These are phyloP conservation scores for Phytoseiulus persimilis DNA, from an alignment of 2,888 invertebrate species.

Conservation along the genomic window DNA sequence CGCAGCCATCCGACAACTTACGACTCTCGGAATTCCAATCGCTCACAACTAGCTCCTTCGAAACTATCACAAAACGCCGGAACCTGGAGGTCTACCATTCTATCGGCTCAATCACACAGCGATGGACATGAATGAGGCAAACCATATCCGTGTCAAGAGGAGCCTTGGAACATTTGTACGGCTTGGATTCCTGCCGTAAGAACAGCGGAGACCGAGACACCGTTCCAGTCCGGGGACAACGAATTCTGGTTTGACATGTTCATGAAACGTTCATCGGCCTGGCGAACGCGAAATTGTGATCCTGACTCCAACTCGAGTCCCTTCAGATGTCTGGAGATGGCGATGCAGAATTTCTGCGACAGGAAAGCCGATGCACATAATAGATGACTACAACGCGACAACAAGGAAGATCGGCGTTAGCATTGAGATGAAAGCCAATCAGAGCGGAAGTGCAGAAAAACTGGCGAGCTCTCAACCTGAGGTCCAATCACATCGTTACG, in stretches of 20 bases:
- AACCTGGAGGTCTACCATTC: no score
- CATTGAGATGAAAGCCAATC: constrained; percentile 47
- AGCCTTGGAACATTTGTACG: no score
- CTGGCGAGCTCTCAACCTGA: constrained; percentile 44
- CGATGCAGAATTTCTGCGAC: constrained; percentile 55
- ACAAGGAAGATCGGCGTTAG: constrained; percentile 49
- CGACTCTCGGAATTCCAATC: constrained; percentile 36
- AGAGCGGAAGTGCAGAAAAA: constrained; percentile 46
- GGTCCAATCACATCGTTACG: constrained; percentile 45
- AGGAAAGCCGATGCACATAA: constrained; percentile 48
- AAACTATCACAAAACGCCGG: no score
- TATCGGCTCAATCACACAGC: no score
- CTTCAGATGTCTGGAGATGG: constrained; percentile 56
- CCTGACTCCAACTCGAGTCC: constrained; percentile 55
- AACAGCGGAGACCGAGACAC: constrained; percentile 55
- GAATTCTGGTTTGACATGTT: constrained; percentile 53
- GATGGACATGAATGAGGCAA: no score
- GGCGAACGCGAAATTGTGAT: constrained; percentile 57
- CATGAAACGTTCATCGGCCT: constrained; percentile 50
- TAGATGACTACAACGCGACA: constrained; percentile 49
- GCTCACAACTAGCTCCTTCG: no score
- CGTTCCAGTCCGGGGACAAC: constrained; percentile 54
- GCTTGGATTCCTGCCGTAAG: constrained; percentile 52
- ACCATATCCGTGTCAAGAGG: no score
- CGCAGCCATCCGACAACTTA: no score